Evolutionary conservation across 2,888 invertebrate species (phyloP).

Genomic region (Drosophila neonasuta): DNA sequence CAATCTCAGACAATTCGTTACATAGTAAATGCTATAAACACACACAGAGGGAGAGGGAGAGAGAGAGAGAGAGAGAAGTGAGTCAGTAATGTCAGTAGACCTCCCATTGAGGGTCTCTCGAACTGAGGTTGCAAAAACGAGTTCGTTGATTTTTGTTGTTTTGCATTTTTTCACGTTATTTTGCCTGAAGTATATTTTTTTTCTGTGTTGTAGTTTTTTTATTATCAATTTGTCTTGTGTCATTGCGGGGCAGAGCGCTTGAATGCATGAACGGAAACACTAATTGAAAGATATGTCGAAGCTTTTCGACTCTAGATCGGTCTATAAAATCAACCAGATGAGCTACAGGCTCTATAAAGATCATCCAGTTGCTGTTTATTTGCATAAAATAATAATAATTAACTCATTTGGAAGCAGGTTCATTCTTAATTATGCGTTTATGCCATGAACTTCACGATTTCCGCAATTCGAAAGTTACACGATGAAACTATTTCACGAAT

Average conservation of each 20-base stretch:
- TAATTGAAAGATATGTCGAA: conserved; percentile 57
- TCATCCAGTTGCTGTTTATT: neutral
- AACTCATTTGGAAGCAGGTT: neutral
- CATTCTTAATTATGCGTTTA: neutral
- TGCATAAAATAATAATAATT: neutral
- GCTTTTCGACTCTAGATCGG: conserved; percentile 20
- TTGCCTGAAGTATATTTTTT: neutral
- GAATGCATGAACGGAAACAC: conserved; percentile 60
- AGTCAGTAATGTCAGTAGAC: conserved; percentile 31
- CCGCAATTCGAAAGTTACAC: neutral
- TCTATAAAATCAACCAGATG: conserved; percentile 8
- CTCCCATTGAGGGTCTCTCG: conserved; percentile 35
- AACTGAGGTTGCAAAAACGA: conserved; percentile 40
- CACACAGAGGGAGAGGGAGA: too few relatives aligned
- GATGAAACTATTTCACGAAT: neutral
- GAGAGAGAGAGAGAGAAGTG: conserved; percentile 3
- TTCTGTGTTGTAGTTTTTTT: conserved; percentile 8
- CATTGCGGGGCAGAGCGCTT: conserved; percentile 22
- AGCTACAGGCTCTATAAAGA: conserved; percentile 11
- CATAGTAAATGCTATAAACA: conserved; percentile 21
- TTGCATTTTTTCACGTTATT: conserved; percentile 25
- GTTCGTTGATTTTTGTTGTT: conserved; percentile 21
- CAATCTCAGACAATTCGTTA: conserved; percentile 5
- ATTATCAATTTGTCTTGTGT: conserved; percentile 39
- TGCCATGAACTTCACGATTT: conserved; percentile 4